Conservation (phyloP, 2,113 vertebrate genomes). For the Lampris incognitus region DNA sequence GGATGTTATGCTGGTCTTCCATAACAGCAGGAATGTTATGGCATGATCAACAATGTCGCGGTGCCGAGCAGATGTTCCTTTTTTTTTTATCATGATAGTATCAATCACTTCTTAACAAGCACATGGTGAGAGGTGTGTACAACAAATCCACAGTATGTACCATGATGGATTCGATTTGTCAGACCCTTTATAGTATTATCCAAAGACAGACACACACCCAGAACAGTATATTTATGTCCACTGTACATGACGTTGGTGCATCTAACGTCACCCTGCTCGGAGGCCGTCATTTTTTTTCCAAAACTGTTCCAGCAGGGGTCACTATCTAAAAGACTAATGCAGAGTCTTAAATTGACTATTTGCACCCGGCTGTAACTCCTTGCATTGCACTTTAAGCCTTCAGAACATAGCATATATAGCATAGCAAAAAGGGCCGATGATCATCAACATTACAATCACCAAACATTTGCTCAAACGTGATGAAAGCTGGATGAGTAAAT, state of each 20-base stretch:
- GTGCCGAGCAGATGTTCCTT: constrained; percentile 68
- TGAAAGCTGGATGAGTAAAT: no score
- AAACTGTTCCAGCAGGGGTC: constrained; percentile 65
- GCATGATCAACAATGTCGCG: constrained; percentile 61
- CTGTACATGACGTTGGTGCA: not conserved
- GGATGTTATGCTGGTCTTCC: constrained; percentile 58
- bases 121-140: constrained; percentile 61
- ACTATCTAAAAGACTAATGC: constrained; percentile 59
- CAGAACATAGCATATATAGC: not conserved
- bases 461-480: no score
- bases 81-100: constrained; percentile 43
- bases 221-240: not conserved
- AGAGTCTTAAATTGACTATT: not conserved
- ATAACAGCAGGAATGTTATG: constrained; percentile 59
- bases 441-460: no score
- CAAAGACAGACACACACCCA: constrained; percentile 38
- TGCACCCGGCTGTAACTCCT: not conserved
- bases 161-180: constrained; percentile 24
- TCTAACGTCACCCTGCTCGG: no score
- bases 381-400: not conserved
- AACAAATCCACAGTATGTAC: constrained; percentile 53
- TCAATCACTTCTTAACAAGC: constrained; percentile 60
- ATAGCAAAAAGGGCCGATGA: no score
- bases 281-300: not conserved
- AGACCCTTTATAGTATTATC: not conserved